Evolutionary conservation across 2,797 vertebrate genomes (phyloP), one percentile per base, ranked within the genome.

Genomic region (Allobates femoralis): DNA sequence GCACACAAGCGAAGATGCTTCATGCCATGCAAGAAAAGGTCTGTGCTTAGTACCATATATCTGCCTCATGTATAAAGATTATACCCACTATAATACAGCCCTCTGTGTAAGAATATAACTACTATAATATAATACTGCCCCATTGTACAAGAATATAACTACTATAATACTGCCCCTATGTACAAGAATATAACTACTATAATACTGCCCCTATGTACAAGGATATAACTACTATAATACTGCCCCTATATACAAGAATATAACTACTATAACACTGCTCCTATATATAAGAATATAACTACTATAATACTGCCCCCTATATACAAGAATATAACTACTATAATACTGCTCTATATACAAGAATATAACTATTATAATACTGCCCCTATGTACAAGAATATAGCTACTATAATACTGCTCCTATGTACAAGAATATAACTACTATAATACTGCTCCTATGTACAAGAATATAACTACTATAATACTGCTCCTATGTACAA

Each of bases 11-110:
- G 66, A 95, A 96, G 87, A 91, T 98, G 30, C 94, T 99, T 90
- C 96, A 97, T 91, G 97, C 97, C 3, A 97, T 99, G 85, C 96
- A 98, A 90, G 98, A 98, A 91, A 99, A 99, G 97, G 98, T 53
- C 23, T n/a, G 26, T 75, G 41, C 14, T 19, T 11, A 18, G 3
- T 67, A 18, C 28, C 30, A 8, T 5, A 34, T 18, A 6, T 32
- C 51, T 18, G 51, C 3, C 41, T 46, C 5, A 53, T 53, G 1
- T 26, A 11, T 60, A 60, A 2, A n/a, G 58, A 60, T 12, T 60
- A 60, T 11, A 60, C n/a, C 58, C 26, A 60, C 58, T 60, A 60
- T 60, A 60, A 60, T 60, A 60, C 58, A n/a, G 58, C 58, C 58
- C 58, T 60, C 11, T 60, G n/a, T 60, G 26, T n/a, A 60, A 60